Percentiles rank a stretch among this genome's conserved stretches.
phyloP scores from a whole-genome alignment of 1,140 invertebrate species.

The Nymphalis io region DNA sequence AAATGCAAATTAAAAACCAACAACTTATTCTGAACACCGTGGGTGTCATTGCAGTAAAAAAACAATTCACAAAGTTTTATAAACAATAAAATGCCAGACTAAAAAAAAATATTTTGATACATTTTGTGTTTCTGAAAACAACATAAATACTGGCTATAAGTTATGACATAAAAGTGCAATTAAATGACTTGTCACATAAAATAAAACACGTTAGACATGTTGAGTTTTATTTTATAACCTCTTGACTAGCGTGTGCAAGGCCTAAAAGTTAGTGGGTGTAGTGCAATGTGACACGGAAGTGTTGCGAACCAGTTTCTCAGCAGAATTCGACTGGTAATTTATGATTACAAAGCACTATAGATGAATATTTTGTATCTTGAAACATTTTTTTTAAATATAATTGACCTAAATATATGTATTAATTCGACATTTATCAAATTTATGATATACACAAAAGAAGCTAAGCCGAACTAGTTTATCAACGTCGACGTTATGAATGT shows the following conservation, averaged over 20 bases:
- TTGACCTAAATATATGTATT: background rate
- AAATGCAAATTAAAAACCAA: slow-evolving; percentile 24
- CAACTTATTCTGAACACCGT: slow-evolving; percentile 9
- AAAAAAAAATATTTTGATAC: slow-evolving; percentile 1
- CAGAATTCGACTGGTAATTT: slow-evolving; percentile 34
- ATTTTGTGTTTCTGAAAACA: background rate
- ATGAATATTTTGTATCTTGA: slow-evolving; percentile 12
- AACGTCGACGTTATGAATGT: too few relatives aligned
- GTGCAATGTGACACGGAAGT: slow-evolving; percentile 41
- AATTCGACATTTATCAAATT: background rate
- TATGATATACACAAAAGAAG: background rate
- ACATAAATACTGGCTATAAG: background rate
- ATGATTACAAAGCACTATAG: slow-evolving; percentile 30
- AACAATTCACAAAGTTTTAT: background rate
- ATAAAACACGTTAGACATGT: slow-evolving; percentile 12
- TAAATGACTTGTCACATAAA: slow-evolving; percentile 2
- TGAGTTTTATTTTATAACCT: slow-evolving; percentile 25
- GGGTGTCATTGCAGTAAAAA: slow-evolving; percentile 5
- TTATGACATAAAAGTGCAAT: background rate
- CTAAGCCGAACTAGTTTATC: background rate
- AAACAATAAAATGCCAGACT: background rate
- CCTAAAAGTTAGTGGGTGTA: slow-evolving; percentile 35
- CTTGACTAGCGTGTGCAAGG: slow-evolving; percentile 26
- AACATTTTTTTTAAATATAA: slow-evolving; percentile 5
- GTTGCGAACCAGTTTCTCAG: slow-evolving; percentile 37